phyloP scores from a whole-genome alignment of 2,888 invertebrate species.

The Lithophane ornitopus region DNA sequence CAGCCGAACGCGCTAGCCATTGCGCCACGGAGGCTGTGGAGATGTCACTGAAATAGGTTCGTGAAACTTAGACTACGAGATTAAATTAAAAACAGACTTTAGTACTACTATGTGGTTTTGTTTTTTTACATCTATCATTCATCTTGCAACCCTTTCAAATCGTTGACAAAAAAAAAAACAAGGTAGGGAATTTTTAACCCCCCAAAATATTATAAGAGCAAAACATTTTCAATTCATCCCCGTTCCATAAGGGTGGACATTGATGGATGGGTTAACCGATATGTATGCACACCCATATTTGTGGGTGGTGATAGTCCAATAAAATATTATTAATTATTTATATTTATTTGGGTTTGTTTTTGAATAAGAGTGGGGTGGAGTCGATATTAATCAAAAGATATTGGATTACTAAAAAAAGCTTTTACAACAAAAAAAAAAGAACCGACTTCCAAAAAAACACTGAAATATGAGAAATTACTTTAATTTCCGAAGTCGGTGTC shows the following conservation, averaged over 20 bases:
- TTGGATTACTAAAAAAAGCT: no score
- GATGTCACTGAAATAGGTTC: background rate
- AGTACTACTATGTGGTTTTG: background rate
- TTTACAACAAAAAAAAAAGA: no score
- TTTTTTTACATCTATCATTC: background rate
- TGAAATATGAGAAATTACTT: no score
- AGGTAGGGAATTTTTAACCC: constrained; percentile 15
- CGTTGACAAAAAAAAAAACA: background rate
- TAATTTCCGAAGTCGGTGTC: no score
- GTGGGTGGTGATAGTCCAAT: constrained; percentile 63
- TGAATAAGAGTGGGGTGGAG: constrained; percentile 27
- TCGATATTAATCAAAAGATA: background rate
- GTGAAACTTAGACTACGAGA: no score
- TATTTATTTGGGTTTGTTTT: constrained; percentile 48
- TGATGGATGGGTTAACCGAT: constrained; percentile 59
- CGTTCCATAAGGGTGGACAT: constrained; percentile 54
- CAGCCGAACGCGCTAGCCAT: constrained; percentile 99
- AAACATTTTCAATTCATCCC: constrained; percentile 34
- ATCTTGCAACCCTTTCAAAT: background rate
- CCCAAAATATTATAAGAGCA: background rate
- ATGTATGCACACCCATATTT: constrained; percentile 46
- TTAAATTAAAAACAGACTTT: no score
- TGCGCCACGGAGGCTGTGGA: constrained; percentile 62
- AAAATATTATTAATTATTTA: constrained; percentile 69
- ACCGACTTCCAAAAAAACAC: no score